These are phyloP conservation scores for Indicator indicator DNA, from an alignment of 2,113 vertebrate genomes.

Conservation along the genomic window DNA sequence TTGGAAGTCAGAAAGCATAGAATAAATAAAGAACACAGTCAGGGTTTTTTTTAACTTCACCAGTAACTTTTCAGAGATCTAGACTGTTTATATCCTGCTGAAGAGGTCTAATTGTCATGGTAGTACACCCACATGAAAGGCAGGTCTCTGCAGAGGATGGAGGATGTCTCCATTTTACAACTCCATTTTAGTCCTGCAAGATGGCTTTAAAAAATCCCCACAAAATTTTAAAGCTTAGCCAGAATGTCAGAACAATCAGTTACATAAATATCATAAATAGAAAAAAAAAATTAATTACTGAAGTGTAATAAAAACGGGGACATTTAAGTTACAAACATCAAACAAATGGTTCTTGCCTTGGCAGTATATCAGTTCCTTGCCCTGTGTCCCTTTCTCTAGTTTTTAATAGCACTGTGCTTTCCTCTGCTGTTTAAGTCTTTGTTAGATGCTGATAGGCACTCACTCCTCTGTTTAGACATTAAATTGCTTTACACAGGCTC, in stretches of 20 bases:
- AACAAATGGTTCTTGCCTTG: background rate
- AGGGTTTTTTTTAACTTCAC: background rate
- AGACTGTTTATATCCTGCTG: background rate
- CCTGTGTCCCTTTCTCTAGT: background rate
- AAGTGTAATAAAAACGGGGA: background rate
- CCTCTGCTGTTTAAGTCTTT: constrained; percentile 10
- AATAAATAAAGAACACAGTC: fast-evolving
- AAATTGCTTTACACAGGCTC: constrained; percentile 33
- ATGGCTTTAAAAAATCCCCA: background rate
- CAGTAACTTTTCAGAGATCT: background rate
- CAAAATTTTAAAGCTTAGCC: background rate
- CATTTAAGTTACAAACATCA: background rate
- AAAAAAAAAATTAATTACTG: background rate
- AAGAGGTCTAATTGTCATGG: background rate
- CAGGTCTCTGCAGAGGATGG: background rate
- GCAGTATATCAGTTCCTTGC: background rate
- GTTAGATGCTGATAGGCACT: constrained; percentile 23
- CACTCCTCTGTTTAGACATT: constrained; percentile 28
- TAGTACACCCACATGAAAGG: background rate
- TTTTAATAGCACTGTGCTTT: constrained; percentile 8
- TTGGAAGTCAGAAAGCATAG: background rate
- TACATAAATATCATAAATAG: background rate
- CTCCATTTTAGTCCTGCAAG: background rate
- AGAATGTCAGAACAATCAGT: background rate
- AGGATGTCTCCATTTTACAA: background rate